Percentiles rank a stretch among this genome's conserved stretches.
Evolutionary conservation across 2,113 vertebrate genomes (phyloP).

Genomic region (Camelus bactrianus): DNA sequence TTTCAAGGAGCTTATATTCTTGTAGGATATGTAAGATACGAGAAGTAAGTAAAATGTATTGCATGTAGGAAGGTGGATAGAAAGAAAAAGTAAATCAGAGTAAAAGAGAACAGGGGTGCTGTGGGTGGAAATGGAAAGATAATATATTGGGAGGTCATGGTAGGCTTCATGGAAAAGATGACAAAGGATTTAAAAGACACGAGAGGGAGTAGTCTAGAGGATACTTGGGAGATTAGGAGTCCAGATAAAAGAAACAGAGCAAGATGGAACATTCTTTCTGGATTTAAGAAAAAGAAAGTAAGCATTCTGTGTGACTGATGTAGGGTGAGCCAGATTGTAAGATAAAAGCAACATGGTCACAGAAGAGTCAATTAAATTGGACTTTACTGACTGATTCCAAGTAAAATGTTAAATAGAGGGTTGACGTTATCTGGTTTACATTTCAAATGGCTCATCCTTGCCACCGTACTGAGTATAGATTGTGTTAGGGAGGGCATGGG

Average conservation of each 20-base stretch:
- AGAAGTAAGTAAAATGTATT: background rate
- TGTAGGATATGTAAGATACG: background rate
- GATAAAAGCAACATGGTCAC: background rate
- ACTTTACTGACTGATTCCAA: background rate
- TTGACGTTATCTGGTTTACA: background rate
- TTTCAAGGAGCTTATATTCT: background rate
- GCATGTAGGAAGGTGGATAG: background rate
- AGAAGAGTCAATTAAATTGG: background rate
- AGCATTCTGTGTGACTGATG: background rate
- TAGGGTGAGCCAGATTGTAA: background rate
- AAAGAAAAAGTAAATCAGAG: background rate
- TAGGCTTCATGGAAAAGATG: background rate
- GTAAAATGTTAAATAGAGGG: background rate
- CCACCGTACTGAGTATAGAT: background rate
- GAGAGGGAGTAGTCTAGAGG: background rate
- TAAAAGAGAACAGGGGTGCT: background rate
- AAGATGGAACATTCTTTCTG: background rate
- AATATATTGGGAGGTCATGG: background rate
- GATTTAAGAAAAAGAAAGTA: background rate
- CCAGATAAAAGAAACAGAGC: background rate
- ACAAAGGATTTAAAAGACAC: background rate
- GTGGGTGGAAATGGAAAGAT: accelerated
- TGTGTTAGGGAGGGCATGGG: background rate
- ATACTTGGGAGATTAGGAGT: background rate
- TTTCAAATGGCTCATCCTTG: background rate